Evolutionary conservation across 2,113 vertebrate species (phyloP).

Genomic region (Coturnix japonica): DNA sequence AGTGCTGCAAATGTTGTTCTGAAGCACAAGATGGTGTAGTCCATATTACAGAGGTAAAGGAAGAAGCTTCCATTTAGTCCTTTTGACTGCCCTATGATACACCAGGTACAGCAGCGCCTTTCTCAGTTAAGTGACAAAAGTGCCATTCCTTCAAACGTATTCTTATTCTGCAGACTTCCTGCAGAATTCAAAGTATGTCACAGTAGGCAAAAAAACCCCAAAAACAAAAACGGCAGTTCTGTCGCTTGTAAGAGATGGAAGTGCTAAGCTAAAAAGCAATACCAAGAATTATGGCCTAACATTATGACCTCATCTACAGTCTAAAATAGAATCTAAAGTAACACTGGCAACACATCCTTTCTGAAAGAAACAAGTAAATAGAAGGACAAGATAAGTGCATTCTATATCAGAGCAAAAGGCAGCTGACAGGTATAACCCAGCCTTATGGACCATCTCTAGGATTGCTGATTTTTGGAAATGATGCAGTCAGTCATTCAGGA

Average conservation of each 20-base stretch:
- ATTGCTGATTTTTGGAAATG: neutral
- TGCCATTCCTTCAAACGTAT: neutral
- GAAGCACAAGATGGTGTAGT: neutral
- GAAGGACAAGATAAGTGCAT: neutral
- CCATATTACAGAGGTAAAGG: neutral
- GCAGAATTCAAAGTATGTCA: neutral
- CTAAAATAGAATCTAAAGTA: constrained; percentile 16
- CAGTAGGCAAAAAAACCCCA: neutral
- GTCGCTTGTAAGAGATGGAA: neutral
- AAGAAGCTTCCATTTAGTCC: neutral
- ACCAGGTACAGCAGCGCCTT: neutral
- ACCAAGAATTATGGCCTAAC: neutral
- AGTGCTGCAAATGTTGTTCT: neutral
- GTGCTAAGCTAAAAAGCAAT: neutral
- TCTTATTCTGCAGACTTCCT: neutral
- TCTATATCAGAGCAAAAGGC: neutral
- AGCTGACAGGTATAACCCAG: neutral
- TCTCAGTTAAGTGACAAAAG: neutral
- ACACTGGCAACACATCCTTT: neutral
- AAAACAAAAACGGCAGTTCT: neutral
- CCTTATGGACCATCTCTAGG: neutral
- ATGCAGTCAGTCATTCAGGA: neutral
- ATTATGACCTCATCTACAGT: neutral
- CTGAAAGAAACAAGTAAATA: neutral
- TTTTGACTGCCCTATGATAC: neutral